Evolutionary conservation across 2,888 invertebrate genomes (phyloP), one percentile per base, ranked within the genome.

Genomic region (Eretmocerus hayati): DNA sequence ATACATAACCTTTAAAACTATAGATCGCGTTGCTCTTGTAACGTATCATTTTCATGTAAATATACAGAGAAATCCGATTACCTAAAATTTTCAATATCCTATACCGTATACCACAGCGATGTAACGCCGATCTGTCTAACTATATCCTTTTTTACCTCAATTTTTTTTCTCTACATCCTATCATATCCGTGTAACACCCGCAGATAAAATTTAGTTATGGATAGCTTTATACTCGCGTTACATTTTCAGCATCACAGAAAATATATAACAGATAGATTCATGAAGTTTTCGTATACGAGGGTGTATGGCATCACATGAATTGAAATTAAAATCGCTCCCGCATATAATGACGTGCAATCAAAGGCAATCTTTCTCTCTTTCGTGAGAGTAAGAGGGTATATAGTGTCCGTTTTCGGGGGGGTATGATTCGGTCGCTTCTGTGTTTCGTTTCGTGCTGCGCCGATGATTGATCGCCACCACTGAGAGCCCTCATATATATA

Each of bases 1-100:
- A 37, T 21, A 13, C 37, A 21, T 16, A 15, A 16, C 15, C 20
- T 26, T n/a, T n/a, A n/a, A n/a, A n/a, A n/a, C n/a, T n/a, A n/a
- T n/a, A n/a, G n/a, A n/a, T n/a, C n/a, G n/a, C n/a, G n/a, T n/a
- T n/a, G 38, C 4, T 33, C 32, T 39, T 45, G 54, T 51, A 51
- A 54, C 51, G 23, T 41, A 46, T 48, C 46, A 51, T 54, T 54
- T 54, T 54, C 51, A 51, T 52, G 44, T 47, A 54, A 51, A 49
- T 51, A 46, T 44, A 20, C 21, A 35, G 45, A 46, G 41, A 51
- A 47, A 52, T 54, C 51, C 46, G 46, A 51, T 51, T 51, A 50
- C 51, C 19, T 6, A 3, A 26, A 44, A 42, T 37, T 45, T 54
- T 48, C 51, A 48, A 51, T 51, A 21, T 16, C 18, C n/a, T n/a